A percentile compares a stretch with the other conserved stretches of the same genome.
phyloP scores from a whole-genome alignment of 2,888 invertebrate genomes.

The Oxycera nigricornis region DNA sequence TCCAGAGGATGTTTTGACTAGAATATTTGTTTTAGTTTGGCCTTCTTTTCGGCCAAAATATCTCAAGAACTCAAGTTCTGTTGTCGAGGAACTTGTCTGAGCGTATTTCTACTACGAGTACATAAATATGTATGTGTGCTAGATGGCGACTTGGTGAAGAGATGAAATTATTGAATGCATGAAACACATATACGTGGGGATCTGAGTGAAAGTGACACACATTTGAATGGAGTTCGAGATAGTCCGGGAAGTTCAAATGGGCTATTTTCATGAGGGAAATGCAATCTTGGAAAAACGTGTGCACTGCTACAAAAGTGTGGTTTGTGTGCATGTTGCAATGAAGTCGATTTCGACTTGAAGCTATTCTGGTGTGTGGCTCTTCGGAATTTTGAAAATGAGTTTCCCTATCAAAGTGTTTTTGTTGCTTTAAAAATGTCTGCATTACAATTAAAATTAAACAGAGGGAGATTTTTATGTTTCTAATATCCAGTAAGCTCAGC shows the following conservation, averaged over 20 bases:
- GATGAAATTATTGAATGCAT: conserved; percentile 3
- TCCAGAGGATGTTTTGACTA: not conserved
- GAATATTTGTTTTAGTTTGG: not conserved
- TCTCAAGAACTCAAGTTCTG: not conserved
- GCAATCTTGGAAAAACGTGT: conserved; percentile 18
- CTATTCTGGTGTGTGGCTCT: not conserved
- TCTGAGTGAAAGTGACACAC: not conserved
- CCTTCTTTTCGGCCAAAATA: not conserved
- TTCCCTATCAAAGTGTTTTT: not conserved
- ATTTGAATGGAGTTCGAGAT: not conserved
- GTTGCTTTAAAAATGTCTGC: conserved; percentile 14
- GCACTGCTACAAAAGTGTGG: not conserved
- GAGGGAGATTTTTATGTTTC: conserved; percentile 54
- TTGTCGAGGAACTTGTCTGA: not conserved
- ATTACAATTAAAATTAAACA: conserved; percentile 22
- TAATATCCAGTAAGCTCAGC: conserved; percentile 97
- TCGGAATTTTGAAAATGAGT: conserved; percentile 19
- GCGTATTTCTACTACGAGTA: not conserved
- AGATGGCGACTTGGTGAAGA: not conserved
- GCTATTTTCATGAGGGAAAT: not conserved
- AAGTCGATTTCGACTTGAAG: not conserved
- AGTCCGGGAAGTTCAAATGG: not conserved
- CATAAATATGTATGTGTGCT: conserved; percentile 17
- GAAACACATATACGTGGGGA: not conserved
- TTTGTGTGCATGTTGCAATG: conserved; percentile 15